phyloP scores from a whole-genome alignment of 2,113 vertebrate species.

The Siniperca chuatsi region DNA sequence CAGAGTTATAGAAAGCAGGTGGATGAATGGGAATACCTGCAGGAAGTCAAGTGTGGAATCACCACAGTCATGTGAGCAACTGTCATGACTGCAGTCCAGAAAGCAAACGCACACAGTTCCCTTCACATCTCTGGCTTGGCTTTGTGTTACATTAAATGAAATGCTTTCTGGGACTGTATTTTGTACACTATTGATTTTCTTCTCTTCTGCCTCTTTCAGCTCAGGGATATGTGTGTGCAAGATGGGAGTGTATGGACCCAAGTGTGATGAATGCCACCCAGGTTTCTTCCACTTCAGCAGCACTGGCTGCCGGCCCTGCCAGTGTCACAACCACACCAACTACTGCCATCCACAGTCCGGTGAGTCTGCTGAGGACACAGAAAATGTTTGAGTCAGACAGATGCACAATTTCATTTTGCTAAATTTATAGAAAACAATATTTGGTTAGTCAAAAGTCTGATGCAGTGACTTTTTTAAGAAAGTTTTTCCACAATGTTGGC shows the following conservation, averaged over 20 bases:
- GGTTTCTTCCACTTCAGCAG: conserved; percentile 86
- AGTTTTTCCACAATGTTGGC: no score
- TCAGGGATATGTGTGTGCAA: conserved; percentile 85
- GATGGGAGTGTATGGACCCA: conserved; percentile 84
- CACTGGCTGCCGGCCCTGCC: conserved; percentile 84
- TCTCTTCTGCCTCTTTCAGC: conserved; percentile 68
- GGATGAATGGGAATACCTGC: conserved; percentile 35
- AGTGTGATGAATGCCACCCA: conserved; percentile 86
- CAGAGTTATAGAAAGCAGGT: conserved; percentile 29
- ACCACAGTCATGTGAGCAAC: conserved; percentile 29
- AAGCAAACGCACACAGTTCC: neutral
- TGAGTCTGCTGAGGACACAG: conserved; percentile 60
- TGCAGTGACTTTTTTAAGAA: no score
- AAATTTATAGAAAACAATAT: no score
- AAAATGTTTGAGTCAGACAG: neutral
- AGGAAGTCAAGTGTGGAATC: conserved; percentile 37
- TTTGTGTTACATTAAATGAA: neutral
- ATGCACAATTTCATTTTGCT: neutral
- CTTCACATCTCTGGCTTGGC: neutral
- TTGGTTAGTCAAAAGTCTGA: no score
- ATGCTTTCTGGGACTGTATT: neutral
- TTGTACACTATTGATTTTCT: neutral
- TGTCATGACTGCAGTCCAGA: conserved; percentile 8
- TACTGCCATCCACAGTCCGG: conserved; percentile 86
- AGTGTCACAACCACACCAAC: conserved; percentile 84